These are phyloP conservation scores for Cariama cristata DNA, from an alignment of 2,113 vertebrate species.

Conservation along the genomic window DNA sequence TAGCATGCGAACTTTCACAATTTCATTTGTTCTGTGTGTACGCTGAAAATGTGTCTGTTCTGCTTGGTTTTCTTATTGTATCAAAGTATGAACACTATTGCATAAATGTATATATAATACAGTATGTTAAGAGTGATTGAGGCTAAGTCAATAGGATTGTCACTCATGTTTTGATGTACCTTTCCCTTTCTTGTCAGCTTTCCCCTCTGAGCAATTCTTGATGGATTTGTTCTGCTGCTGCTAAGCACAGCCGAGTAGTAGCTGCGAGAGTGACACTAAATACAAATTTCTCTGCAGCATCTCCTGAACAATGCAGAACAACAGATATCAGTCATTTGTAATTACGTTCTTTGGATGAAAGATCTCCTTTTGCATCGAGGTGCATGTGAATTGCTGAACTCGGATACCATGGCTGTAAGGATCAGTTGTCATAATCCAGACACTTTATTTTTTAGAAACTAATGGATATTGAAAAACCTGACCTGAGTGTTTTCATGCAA, in stretches of 20 bases:
- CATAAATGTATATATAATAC: neutral
- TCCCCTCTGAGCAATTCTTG: neutral
- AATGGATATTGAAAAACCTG: neutral
- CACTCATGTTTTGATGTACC: constrained; percentile 2
- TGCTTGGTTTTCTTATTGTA: neutral
- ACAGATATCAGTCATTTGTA: neutral
- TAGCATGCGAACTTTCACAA: neutral
- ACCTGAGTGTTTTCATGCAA: neutral
- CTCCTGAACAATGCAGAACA: neutral
- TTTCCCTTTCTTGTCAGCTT: neutral
- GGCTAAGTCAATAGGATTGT: neutral
- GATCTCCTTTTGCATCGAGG: neutral
- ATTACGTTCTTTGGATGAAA: neutral
- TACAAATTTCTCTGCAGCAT: neutral
- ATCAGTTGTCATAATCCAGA: neutral
- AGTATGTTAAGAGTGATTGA: neutral
- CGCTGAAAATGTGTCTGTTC: neutral
- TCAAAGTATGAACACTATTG: neutral
- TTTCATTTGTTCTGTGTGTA: neutral
- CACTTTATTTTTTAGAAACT: neutral
- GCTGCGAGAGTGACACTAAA: neutral
- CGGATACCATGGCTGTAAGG: neutral
- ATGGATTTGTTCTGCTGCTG: neutral
- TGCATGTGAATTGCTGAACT: neutral
- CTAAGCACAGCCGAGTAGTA: neutral